Percentiles rank a stretch among this genome's conserved stretches.
Conservation (phyloP, 2,113 vertebrate genomes). For the Sphyrna mokarran region DNA sequence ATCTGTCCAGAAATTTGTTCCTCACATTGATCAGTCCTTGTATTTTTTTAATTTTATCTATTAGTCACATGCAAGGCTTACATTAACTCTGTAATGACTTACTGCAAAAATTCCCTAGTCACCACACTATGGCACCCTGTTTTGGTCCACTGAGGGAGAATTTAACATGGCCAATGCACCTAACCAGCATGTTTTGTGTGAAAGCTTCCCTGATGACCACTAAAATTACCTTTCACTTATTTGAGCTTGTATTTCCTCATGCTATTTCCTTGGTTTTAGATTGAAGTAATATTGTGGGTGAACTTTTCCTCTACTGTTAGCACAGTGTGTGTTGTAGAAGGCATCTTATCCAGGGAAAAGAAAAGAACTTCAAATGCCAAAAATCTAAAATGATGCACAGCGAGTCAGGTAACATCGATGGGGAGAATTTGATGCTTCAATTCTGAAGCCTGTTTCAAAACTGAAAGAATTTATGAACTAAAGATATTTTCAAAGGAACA, state of each 20-base stretch:
- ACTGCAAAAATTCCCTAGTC: too few relatives aligned
- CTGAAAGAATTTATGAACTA: not conserved
- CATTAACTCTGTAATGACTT: too few relatives aligned
- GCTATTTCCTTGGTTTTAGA: too few relatives aligned
- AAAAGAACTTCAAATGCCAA: not conserved
- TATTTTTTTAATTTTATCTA: too few relatives aligned
- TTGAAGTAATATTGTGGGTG: too few relatives aligned
- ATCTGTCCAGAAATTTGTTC: not conserved
- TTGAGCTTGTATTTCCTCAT: not conserved
- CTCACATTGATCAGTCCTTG: not conserved
- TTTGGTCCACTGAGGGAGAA: too few relatives aligned
- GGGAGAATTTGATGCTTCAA: not conserved
- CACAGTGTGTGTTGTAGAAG: too few relatives aligned
- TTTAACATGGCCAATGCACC: too few relatives aligned
- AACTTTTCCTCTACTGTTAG: too few relatives aligned
- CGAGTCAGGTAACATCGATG: not conserved
- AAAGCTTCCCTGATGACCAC: not conserved
- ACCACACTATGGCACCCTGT: too few relatives aligned
- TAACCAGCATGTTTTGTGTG: not conserved
- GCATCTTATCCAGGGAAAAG: too few relatives aligned
- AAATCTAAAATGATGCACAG: not conserved
- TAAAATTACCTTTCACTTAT: not conserved
- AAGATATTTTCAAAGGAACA: not conserved
- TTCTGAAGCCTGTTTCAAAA: not conserved
- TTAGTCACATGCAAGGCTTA: too few relatives aligned